A percentile compares a stretch with the other conserved stretches of the same genome.
phyloP scores from a whole-genome alignment of 2,113 vertebrate species.

The Centropus unirufus region DNA sequence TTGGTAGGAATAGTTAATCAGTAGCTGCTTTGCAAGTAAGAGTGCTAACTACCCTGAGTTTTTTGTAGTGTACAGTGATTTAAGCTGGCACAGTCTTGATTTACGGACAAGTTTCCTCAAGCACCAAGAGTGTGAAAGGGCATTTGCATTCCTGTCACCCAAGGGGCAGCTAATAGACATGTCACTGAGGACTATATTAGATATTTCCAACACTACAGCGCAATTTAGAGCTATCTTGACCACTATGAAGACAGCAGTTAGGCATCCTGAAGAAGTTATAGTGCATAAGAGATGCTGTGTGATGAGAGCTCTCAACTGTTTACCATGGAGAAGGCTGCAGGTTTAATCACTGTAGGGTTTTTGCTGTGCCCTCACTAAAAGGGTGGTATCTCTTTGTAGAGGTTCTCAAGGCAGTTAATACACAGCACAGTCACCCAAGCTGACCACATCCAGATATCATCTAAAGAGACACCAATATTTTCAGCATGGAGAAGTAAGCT shows the following conservation, averaged over 20 bases:
- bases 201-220: neutral
- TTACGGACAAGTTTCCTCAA: constrained; percentile 6
- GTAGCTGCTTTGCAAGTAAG: neutral
- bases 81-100: neutral
- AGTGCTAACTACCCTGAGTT: neutral
- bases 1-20: constrained; percentile 4
- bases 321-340: neutral
- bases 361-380: neutral
- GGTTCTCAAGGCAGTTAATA: neutral
- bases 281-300: neutral
- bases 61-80: neutral
- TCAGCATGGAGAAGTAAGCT: neutral
- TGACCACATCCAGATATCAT: neutral
- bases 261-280: neutral
- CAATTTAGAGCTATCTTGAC: neutral
- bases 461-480: neutral
- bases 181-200: neutral
- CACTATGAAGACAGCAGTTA: neutral
- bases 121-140: neutral
- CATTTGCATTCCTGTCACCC: neutral
- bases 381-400: neutral
- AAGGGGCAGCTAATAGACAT: neutral
- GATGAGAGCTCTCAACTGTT: neutral
- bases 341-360: neutral
- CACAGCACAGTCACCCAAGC: neutral